These are phyloP conservation scores for Apocheima hispidaria DNA, from an alignment of 2,888 invertebrate genomes.

Conservation along the genomic window DNA sequence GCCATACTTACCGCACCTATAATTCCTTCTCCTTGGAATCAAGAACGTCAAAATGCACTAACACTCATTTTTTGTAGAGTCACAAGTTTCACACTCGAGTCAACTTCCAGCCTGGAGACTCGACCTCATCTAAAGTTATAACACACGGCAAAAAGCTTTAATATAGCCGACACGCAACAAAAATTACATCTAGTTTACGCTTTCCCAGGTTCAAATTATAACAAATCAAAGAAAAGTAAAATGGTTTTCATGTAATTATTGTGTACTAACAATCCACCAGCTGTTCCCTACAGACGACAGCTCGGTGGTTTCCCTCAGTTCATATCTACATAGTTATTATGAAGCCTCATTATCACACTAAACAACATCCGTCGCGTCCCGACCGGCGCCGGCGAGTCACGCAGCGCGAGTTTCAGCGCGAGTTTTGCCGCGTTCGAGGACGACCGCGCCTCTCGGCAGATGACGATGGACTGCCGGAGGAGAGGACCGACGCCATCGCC, in stretches of 20 bases:
- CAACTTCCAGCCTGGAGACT: not conserved
- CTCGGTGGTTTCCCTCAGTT: not conserved
- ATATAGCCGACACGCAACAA: not conserved
- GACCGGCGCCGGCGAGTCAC: not conserved
- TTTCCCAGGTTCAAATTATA: too few relatives aligned
- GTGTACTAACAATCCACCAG: too few relatives aligned
- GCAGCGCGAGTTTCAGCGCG: too few relatives aligned
- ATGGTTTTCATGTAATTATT: too few relatives aligned
- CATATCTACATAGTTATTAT: not conserved
- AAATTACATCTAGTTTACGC: too few relatives aligned
- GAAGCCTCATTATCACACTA: not conserved
- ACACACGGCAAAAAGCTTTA: not conserved
- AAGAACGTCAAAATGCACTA: not conserved
- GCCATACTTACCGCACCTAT: not conserved
- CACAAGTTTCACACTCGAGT: not conserved
- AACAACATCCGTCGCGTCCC: not conserved
- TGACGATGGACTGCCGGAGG: conserved; percentile 5
- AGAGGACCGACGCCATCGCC: not conserved
- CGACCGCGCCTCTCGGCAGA: not conserved
- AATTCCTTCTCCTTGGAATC: not conserved
- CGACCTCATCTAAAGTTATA: too few relatives aligned
- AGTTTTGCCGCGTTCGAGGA: not conserved
- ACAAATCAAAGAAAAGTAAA: too few relatives aligned
- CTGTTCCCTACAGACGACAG: too few relatives aligned
- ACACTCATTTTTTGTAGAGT: not conserved